Percentiles rank a stretch among this genome's conserved stretches.
Evolutionary conservation across 2,797 vertebrate species (phyloP).

Genomic region (Setipinna tenuifilis): DNA sequence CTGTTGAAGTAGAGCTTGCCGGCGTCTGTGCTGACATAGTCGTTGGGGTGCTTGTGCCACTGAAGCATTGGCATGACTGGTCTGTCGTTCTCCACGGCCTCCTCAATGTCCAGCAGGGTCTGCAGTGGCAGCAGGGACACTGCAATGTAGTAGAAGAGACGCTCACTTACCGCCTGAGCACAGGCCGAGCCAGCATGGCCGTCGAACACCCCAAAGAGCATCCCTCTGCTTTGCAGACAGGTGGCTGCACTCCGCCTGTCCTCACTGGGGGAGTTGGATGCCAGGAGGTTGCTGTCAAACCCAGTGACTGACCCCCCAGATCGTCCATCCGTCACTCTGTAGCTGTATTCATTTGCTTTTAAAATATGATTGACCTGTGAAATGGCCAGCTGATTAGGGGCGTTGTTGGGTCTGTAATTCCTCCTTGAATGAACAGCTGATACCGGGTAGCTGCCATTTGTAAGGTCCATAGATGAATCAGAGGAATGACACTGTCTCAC

Average conservation of each 20-base stretch:
- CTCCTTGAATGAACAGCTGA: slow-evolving; percentile 44
- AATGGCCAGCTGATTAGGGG: slow-evolving; percentile 45
- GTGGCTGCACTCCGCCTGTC: slow-evolving; percentile 68
- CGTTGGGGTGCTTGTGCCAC: slow-evolving; percentile 70
- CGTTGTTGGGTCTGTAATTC: slow-evolving; percentile 50
- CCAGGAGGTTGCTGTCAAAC: slow-evolving; percentile 71
- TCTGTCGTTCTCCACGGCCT: slow-evolving; percentile 62
- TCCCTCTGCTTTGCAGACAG: slow-evolving; percentile 60
- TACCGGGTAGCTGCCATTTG: slow-evolving; percentile 49
- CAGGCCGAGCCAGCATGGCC: slow-evolving; percentile 68
- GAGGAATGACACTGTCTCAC: slow-evolving; percentile 31
- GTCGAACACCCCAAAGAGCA: slow-evolving; percentile 68
- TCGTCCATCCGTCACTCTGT: slow-evolving; percentile 53
- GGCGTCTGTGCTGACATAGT: slow-evolving; percentile 55
- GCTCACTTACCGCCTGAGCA: slow-evolving; percentile 66
- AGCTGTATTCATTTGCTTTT: slow-evolving; percentile 66
- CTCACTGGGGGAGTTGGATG: slow-evolving; percentile 66
- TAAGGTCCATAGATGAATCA: slow-evolving; percentile 24
- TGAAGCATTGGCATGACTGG: slow-evolving; percentile 60
- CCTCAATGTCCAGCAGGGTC: slow-evolving; percentile 58
- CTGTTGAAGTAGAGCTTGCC: slow-evolving; percentile 60
- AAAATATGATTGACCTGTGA: slow-evolving; percentile 62
- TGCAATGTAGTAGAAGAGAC: slow-evolving; percentile 68
- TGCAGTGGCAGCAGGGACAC: slow-evolving; percentile 62
- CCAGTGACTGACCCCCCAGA: slow-evolving; percentile 61